phyloP scores from a whole-genome alignment of 2,113 vertebrate species.

The Sylvietta virens region DNA sequence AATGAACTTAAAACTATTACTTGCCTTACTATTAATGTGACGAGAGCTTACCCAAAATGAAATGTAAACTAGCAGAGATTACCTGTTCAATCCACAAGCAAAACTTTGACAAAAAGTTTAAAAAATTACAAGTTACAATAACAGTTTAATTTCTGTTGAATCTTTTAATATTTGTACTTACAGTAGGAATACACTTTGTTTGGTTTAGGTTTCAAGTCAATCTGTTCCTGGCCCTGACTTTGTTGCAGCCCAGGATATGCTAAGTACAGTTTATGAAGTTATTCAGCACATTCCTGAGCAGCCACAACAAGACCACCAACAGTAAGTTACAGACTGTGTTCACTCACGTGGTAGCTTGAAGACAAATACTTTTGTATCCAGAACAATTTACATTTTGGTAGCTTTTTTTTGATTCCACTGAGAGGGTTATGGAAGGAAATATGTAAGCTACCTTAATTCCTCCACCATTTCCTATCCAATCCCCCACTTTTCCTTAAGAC shows the following conservation, averaged over 20 bases:
- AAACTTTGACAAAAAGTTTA: not conserved
- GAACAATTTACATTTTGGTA: not conserved
- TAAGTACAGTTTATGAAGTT: slow-evolving; percentile 74
- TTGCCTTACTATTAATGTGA: not conserved
- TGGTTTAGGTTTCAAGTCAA: slow-evolving; percentile 60
- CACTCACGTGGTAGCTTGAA: not conserved
- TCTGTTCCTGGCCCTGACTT: slow-evolving; percentile 31
- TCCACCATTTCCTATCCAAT: not conserved
- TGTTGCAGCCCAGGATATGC: slow-evolving; percentile 45
- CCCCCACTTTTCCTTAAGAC: not conserved
- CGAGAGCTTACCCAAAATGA: not conserved
- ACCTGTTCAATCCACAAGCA: not conserved
- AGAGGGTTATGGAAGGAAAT: not conserved
- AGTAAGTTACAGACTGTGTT: slow-evolving; percentile 59
- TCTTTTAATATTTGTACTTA: not conserved
- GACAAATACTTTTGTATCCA: not conserved
- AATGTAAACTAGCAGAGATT: not conserved
- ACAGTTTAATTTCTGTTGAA: not conserved
- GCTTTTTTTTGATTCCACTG: not conserved
- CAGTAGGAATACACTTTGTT: not conserved
- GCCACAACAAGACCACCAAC: slow-evolving; percentile 24
- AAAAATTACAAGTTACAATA: not conserved
- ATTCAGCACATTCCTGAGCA: slow-evolving; percentile 73
- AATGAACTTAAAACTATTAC: not conserved
- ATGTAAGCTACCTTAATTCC: not conserved